A percentile compares a stretch with the other conserved stretches of the same genome.
phyloP scores from a whole-genome alignment of 2,888 invertebrate genomes.

The Chrysomela aeneicollis region DNA sequence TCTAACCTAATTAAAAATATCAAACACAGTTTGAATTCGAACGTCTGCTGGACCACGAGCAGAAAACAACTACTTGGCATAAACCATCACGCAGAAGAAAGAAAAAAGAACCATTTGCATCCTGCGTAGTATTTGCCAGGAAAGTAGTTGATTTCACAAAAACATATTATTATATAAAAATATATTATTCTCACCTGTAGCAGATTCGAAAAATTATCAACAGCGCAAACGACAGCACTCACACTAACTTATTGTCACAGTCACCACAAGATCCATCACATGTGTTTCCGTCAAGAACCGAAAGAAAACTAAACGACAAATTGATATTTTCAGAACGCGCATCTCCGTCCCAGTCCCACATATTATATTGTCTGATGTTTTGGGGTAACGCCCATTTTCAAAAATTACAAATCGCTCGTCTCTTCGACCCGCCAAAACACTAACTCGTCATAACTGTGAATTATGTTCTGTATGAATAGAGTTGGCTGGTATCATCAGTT shows the following conservation, averaged over 20 bases:
- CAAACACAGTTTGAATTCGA: too few relatives aligned
- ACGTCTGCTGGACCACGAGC: too few relatives aligned
- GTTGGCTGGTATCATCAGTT: slow-evolving; percentile 9
- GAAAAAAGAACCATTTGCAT: too few relatives aligned
- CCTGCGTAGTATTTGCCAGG: too few relatives aligned
- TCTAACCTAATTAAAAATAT: too few relatives aligned
- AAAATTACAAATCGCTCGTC: slow-evolving; percentile 35
- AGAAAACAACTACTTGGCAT: too few relatives aligned
- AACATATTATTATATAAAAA: too few relatives aligned
- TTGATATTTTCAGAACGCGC: slow-evolving; percentile 31
- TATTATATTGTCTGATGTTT: background rate
- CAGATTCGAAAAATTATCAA: background rate
- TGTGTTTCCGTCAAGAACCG: slow-evolving; percentile 31
- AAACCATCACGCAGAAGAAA: too few relatives aligned
- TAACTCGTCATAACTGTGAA: slow-evolving; percentile 24
- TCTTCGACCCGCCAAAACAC: slow-evolving; percentile 26
- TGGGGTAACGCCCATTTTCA: slow-evolving; percentile 29
- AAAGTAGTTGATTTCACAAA: too few relatives aligned
- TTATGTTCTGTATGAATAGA: slow-evolving; percentile 25
- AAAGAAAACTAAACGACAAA: slow-evolving; percentile 36
- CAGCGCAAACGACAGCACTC: background rate
- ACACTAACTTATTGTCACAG: background rate
- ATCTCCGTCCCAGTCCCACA: slow-evolving; percentile 25
- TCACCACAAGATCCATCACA: slow-evolving; percentile 15
- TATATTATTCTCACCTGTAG: too few relatives aligned